phyloP scores from a whole-genome alignment of 2,888 invertebrate species.

The Dynastes maya region DNA sequence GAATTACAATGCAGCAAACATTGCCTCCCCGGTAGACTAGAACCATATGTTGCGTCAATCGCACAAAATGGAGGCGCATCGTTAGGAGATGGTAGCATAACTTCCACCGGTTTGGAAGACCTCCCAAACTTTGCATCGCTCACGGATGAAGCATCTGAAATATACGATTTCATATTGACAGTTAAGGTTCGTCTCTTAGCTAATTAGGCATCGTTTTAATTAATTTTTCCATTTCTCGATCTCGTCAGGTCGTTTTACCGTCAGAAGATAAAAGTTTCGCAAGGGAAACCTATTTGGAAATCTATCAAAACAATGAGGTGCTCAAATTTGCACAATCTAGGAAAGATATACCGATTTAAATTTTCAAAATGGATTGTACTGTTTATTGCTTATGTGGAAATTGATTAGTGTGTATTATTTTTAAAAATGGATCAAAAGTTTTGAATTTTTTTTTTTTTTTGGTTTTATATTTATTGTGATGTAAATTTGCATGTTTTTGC shows the following conservation, averaged over 20 bases:
- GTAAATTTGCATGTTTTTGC: not conserved
- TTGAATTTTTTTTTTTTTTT: not conserved
- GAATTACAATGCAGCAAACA: conserved; percentile 47
- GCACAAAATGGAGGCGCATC: not conserved
- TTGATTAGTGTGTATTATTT: too few species aligned
- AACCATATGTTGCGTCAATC: conserved; percentile 44
- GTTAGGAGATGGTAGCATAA: too few species aligned
- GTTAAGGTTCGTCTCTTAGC: conserved; percentile 30
- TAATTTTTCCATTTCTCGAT: not conserved
- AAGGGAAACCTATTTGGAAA: conserved; percentile 43
- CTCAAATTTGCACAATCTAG: conserved; percentile 36
- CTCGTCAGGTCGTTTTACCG: conserved; percentile 43
- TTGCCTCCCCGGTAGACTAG: conserved; percentile 42
- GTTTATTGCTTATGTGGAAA: not conserved
- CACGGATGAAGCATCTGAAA: conserved; percentile 25
- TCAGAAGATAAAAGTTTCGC: conserved; percentile 43
- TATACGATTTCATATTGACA: conserved; percentile 47
- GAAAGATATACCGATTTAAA: conserved; percentile 46
- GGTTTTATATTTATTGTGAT: not conserved
- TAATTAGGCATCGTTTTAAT: too few species aligned
- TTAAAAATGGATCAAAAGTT: not conserved
- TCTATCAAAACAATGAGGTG: conserved; percentile 42
- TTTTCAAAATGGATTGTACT: not conserved
- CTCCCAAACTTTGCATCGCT: conserved; percentile 3
- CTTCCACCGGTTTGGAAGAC: not conserved